Evolutionary conservation across 2,888 invertebrate species (phyloP), one percentile per base, ranked within the genome.

Genomic region (Glaucopsyche alexis): DNA sequence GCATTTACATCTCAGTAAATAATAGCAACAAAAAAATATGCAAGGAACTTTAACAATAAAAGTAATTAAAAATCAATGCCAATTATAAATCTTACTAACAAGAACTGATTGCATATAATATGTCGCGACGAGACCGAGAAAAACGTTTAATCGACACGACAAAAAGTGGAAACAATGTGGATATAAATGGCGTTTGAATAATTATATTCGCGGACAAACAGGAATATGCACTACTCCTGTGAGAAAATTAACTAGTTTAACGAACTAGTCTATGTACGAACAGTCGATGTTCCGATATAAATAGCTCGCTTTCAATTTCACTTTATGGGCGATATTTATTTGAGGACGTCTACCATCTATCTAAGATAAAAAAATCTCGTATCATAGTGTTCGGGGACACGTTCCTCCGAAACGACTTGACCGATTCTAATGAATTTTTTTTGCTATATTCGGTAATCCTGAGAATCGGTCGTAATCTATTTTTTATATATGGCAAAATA

Each of bases 111-210:
- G 16, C 16, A 13, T 16, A 49, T 14, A 49, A 13, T 16, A 49
- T 14, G 69, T 69, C 47, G 69, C 69, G 47, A 69, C 47, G 29
- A 11, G 47, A 69, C 19, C 11, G 29, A 42, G 45, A 29, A 47
- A 45, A 69, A 69, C 16, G 11, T 47, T 29, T 14, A 65, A 29
- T 19, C 19, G 47, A 14, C 69, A 6, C 7, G 29, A 49, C 69
- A 49, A 69, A 69, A 49, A 69, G 69, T 47, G 14, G 29, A 29
- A 13, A 69, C 69, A 69, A 69, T 69, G 69, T 47, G 14, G 45
- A 47, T 19, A 69, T 11, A 49, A 69, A 49, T 69, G 47, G 45
- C 13, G 16, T 47, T 16, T 47, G 49, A 69, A 69, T 67, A 55
- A 55, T 16, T 60, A 29, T 4, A 69, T 69, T 45, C 29, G 49